phyloP scores from a whole-genome alignment of 1,140 invertebrate species.

The Drosophila albomicans region DNA sequence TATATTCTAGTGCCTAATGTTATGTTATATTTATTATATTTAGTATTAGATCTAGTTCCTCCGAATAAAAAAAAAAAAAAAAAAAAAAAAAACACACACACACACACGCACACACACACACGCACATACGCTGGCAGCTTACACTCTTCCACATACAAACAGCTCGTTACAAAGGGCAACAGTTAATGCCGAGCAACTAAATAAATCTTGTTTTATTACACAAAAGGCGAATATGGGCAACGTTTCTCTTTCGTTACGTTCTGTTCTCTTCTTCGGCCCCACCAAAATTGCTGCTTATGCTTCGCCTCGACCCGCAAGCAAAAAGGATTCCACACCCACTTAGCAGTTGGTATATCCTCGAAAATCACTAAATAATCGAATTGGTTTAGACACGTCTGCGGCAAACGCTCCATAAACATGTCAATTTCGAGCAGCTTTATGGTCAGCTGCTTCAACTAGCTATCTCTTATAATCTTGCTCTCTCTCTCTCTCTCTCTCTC shows the following conservation, averaged over 20 bases:
- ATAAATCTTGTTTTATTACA: conserved; percentile 81
- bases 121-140: not conserved
- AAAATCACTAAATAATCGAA: conserved; percentile 80
- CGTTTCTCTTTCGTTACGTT: not conserved
- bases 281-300: not conserved
- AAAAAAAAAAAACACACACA: no score
- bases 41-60: no score
- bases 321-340: conserved; percentile 26
- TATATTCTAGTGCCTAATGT: no score
- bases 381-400: conserved; percentile 57
- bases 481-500: not conserved
- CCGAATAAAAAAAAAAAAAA: no score
- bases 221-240: conserved; percentile 48
- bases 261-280: not conserved
- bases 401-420: conserved; percentile 67
- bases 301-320: not conserved
- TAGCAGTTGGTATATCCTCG: conserved; percentile 44
- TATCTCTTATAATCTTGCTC: not conserved
- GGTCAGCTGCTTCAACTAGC: not conserved
- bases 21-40: no score
- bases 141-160: conserved; percentile 12
- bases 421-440: conserved; percentile 71
- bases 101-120: conserved; percentile 1
- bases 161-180: conserved; percentile 72
- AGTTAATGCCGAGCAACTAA: conserved; percentile 80